Evolutionary conservation across 2,888 invertebrate genomes (phyloP).

Genomic region (Tridacna crocea): DNA sequence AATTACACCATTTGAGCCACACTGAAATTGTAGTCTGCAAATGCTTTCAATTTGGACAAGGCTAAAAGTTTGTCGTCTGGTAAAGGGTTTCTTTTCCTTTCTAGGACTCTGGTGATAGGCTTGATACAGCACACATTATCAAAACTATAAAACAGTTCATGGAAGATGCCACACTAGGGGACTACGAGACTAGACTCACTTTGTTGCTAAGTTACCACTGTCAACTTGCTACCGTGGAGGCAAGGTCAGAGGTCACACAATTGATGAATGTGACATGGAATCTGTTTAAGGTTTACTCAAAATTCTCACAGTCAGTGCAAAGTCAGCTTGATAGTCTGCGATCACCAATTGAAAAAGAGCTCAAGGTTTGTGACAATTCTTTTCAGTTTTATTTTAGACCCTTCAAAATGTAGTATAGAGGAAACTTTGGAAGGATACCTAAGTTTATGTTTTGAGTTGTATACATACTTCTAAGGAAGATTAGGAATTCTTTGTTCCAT

Average conservation of each 20-base stretch:
- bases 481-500: not conserved
- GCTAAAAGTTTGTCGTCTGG: too few relatives aligned
- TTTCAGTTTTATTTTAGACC: not conserved
- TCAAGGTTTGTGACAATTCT: conserved; percentile 86
- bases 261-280: conserved; percentile 80
- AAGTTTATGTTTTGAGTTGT: not conserved
- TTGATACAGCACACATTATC: conserved; percentile 53
- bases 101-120: conserved; percentile 13
- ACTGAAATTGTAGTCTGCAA: too few relatives aligned
- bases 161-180: conserved; percentile 92
- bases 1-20: too few relatives aligned
- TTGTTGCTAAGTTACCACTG: conserved; percentile 93
- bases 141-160: conserved; percentile 90
- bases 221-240: conserved; percentile 88
- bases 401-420: not conserved
- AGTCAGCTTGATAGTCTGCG: conserved; percentile 89
- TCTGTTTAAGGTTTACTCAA: conserved; percentile 92
- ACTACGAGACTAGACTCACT: conserved; percentile 91
- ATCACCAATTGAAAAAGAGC: conserved; percentile 94
- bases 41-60: too few relatives aligned
- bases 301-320: conserved; percentile 89
- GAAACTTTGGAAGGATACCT: not conserved
- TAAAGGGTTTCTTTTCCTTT: too few relatives aligned
- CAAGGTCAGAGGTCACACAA: conserved; percentile 13
- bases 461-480: not conserved